Evolutionary conservation across 2,797 vertebrate species (phyloP).

Genomic region (Champsocephalus esox): DNA sequence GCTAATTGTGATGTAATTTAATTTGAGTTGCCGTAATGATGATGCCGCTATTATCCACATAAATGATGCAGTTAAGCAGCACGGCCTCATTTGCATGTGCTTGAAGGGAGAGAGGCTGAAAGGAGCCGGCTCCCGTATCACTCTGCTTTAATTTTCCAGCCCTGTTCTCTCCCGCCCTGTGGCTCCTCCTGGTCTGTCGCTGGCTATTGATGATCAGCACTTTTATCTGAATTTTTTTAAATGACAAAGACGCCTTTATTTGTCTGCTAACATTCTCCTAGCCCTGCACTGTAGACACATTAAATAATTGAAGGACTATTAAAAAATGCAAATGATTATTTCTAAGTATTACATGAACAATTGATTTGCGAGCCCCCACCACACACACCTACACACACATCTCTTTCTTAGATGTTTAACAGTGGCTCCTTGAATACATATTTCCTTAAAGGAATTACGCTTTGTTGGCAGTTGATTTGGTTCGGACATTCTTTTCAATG

Average conservation of each 20-base stretch:
- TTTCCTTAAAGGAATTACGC: constrained; percentile 69
- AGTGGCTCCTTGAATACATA: constrained; percentile 66
- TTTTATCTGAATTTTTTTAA: constrained; percentile 92
- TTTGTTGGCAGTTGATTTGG: constrained; percentile 73
- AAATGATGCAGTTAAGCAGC: constrained; percentile 99
- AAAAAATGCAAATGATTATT: constrained; percentile 80
- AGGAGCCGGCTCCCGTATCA: constrained; percentile 89
- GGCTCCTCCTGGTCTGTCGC: constrained; percentile 93
- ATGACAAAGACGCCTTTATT: constrained; percentile 85
- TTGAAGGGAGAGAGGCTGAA: constrained; percentile 94
- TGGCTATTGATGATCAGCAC: constrained; percentile 95
- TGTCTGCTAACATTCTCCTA: constrained; percentile 86
- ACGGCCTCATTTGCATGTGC: constrained; percentile 99
- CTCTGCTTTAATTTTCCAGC: constrained; percentile 98
- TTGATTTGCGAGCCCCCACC: constrained; percentile 68
- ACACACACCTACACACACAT: constrained; percentile 38
- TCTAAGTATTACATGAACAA: constrained; percentile 71
- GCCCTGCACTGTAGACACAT: constrained; percentile 87
- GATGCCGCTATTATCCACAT: constrained; percentile 99
- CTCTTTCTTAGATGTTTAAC: constrained; percentile 32
- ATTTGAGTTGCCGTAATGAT: constrained; percentile 99
- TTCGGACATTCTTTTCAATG: constrained; percentile 56
- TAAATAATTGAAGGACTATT: constrained; percentile 87
- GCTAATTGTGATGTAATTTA: constrained; percentile 99
- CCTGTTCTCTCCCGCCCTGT: constrained; percentile 97